phyloP scores from a whole-genome alignment of 2,113 vertebrate genomes.

The Corythoichthys haematopterus region DNA sequence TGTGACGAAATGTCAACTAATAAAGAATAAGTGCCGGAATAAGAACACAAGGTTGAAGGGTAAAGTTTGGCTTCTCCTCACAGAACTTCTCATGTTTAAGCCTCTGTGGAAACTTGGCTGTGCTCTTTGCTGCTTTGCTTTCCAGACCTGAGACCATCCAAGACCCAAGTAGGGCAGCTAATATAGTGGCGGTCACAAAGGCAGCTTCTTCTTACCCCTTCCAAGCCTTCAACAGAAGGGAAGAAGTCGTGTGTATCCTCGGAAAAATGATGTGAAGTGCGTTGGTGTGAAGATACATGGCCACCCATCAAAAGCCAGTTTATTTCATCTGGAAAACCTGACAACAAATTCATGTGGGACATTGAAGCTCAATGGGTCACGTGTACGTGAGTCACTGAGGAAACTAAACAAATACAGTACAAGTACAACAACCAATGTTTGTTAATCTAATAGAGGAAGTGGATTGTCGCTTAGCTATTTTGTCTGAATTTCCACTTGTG shows the following conservation, averaged over 20 bases:
- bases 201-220: not conserved
- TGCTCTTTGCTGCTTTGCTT: not conserved
- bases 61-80: not conserved
- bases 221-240: not conserved
- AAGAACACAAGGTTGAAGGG: constrained; percentile 3
- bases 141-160: not conserved
- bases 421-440: not conserved
- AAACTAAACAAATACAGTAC: not conserved
- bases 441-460: not conserved
- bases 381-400: not conserved
- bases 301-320: not conserved
- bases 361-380: not conserved
- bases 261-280: not conserved
- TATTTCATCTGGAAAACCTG: not conserved
- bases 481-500: not conserved
- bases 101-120: not conserved
- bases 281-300: not conserved
- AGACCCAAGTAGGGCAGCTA: not conserved
- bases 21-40: not conserved
- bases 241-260: not conserved
- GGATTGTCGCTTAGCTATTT: not conserved
- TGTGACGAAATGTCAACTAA: not conserved
- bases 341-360: not conserved
- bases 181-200: not conserved
- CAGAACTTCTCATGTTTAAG: not conserved